A percentile compares a stretch with the other conserved stretches of the same genome.
Conservation (phyloP, 2,113 vertebrate species). For the Chiloscyllium plagiosum region DNA sequence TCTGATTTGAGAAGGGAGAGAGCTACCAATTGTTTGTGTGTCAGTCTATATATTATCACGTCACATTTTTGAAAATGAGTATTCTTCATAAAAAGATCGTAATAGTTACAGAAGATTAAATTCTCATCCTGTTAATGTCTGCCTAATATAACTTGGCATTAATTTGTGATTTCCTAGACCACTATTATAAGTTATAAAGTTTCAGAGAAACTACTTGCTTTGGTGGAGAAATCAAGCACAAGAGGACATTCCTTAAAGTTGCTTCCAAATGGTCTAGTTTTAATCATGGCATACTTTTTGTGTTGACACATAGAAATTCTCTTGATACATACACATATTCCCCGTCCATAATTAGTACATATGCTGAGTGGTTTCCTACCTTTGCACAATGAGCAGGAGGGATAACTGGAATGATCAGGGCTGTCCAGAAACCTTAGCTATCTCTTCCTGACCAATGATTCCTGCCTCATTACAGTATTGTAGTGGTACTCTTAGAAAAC, state of each 20-base stretch:
- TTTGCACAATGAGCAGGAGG: too few relatives aligned
- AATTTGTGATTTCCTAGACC: not conserved
- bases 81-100: not conserved
- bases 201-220: not conserved
- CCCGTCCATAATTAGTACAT: too few relatives aligned
- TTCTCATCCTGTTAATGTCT: not conserved
- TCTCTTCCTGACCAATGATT: too few relatives aligned
- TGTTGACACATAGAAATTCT: too few relatives aligned
- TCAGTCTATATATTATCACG: not conserved
- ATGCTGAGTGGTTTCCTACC: too few relatives aligned
- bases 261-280: not conserved
- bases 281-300: not conserved
- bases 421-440: too few relatives aligned
- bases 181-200: not conserved
- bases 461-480: too few relatives aligned
- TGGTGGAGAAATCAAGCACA: not conserved
- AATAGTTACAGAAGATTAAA: not conserved
- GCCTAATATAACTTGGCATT: not conserved
- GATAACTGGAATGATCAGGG: too few relatives aligned
- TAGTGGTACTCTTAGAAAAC: too few relatives aligned
- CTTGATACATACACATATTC: too few relatives aligned
- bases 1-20: not conserved
- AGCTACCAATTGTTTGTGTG: not conserved
- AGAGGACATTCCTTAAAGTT: not conserved
- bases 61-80: not conserved